Base-by-base conservation (phyloP, 1,140 invertebrate genomes). In the Anastatus disparis region DNA sequence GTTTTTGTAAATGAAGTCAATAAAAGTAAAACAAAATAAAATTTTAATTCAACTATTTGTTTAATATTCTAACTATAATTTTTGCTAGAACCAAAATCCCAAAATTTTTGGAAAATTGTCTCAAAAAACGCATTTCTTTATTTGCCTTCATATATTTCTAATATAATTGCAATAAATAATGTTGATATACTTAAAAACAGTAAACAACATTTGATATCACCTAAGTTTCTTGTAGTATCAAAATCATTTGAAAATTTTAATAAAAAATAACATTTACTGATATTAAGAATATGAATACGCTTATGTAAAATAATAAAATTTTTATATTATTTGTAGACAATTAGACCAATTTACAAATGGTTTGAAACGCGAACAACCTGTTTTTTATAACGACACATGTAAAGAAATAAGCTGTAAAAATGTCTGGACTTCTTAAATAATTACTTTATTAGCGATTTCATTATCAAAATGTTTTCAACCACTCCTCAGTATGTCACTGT, bases 401-500 rank as follows among this genome's bases (percentile, higher is more conserved):
- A 58, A 78, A 75, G 69, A 77, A 79, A 78, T 75, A 77, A 81
- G 24, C 72, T 69, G 67, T 62, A 70, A 65, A 73, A 75, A 79
- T 73, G 68, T 52, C 73, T 76, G 67, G 46, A 77, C 71, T 76
- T 79, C 74, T 81, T 80, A 76, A 81, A 78, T 58, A 77, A 74
- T 69, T 78, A 79, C 69, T 82, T 82, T 80, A 76, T 81, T 78
- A 70, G 69, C 73, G 50, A 75, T 81, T 81, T 80, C 76, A 78
- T 82, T 82, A 81, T 81, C 78, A 82, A 82, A 82, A 82, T 74
- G 74, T 75, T 81, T n/a, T 76, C 68, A 79, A 78, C 74, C 72
- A 76, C 74, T 77, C 72, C 74, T 77, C 61, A 72, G 68, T 68
- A 74, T 70, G 74, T 76, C 70, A 67, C 74, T 55, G 64, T 74